Evolutionary conservation across 2,888 invertebrate genomes (phyloP).

Genomic region (Tetragnatha montana): DNA sequence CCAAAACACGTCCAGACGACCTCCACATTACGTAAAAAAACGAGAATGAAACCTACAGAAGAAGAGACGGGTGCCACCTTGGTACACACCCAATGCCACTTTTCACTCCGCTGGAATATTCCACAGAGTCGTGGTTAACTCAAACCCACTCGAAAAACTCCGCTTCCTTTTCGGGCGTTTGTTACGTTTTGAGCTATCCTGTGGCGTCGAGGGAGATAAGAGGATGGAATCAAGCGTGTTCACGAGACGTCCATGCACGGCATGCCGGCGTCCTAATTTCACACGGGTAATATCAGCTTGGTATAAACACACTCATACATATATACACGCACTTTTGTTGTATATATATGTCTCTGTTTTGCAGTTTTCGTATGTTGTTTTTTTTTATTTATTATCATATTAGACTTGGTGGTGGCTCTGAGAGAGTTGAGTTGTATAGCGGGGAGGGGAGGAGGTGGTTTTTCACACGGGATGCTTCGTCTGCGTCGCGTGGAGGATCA

Average conservation of each 20-base stretch:
- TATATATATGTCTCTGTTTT: slow-evolving; percentile 21
- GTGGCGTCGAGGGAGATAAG: slow-evolving; percentile 18
- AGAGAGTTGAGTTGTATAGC: background rate
- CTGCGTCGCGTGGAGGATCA: slow-evolving; percentile 25
- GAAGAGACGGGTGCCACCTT: background rate
- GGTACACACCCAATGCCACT: slow-evolving; percentile 7
- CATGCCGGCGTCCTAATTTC: slow-evolving; percentile 10
- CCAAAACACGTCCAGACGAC: background rate
- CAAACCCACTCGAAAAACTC: slow-evolving; percentile 17
- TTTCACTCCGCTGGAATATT: slow-evolving; percentile 15
- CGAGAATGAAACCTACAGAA: background rate
- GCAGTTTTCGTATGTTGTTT: background rate
- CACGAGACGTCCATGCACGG: slow-evolving; percentile 22
- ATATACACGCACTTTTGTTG: slow-evolving; percentile 16
- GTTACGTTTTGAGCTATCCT: slow-evolving; percentile 59
- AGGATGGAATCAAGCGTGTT: slow-evolving; percentile 47
- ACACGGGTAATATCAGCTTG: background rate
- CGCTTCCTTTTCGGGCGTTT: slow-evolving; percentile 7
- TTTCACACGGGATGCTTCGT: slow-evolving; percentile 17
- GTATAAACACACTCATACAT: background rate
- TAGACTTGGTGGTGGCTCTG: slow-evolving; percentile 7
- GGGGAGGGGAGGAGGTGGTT: background rate
- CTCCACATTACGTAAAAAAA: background rate
- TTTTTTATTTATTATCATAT: too few species aligned
- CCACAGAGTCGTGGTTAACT: background rate